Percentiles rank a stretch among this genome's conserved stretches.
Conservation (phyloP, 2,888 invertebrate species). For the Cryptocheilus praepositus region DNA sequence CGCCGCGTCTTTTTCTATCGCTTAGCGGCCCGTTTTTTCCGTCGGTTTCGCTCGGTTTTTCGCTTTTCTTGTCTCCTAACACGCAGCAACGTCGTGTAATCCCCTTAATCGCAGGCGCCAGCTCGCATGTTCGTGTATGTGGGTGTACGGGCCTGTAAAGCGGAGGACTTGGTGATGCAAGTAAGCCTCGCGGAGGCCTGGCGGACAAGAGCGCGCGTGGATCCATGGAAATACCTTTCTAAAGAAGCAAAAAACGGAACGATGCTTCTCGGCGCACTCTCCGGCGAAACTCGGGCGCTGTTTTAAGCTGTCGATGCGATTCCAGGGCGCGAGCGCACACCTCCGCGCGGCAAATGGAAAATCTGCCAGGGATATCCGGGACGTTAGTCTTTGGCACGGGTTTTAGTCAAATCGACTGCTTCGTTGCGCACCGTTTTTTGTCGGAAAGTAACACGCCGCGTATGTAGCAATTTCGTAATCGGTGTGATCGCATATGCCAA, state of each 20-base stretch:
- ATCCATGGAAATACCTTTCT: slow-evolving; percentile 28
- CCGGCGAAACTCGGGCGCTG: slow-evolving; percentile 39
- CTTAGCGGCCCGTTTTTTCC: background rate
- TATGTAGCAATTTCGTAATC: too few species aligned
- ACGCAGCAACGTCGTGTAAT: slow-evolving; percentile 7
- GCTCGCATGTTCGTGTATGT: too few species aligned
- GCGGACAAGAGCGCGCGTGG: background rate
- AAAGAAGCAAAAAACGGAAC: slow-evolving; percentile 22
- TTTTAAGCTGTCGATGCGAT: slow-evolving; percentile 20
- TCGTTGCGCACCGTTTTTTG: too few species aligned
- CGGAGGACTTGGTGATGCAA: too few species aligned
- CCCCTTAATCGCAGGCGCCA: slow-evolving; percentile 13
- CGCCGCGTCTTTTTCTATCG: background rate
- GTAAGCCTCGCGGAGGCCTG: too few species aligned
- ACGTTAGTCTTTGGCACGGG: slow-evolving; percentile 25
- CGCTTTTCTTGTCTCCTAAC: background rate
- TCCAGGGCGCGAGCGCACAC: background rate
- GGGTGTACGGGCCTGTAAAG: too few species aligned
- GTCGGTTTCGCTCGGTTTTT: background rate
- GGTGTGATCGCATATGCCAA: too few species aligned
- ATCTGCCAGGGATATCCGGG: slow-evolving; percentile 22
- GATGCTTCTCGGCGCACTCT: slow-evolving; percentile 2
- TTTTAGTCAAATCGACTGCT: too few species aligned
- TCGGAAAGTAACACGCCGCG: too few species aligned
- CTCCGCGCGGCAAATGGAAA: background rate